A percentile compares a stretch with the other conserved stretches of the same genome.
Conservation (phyloP, 1,140 invertebrate genomes). For the Orchesella cincta region DNA sequence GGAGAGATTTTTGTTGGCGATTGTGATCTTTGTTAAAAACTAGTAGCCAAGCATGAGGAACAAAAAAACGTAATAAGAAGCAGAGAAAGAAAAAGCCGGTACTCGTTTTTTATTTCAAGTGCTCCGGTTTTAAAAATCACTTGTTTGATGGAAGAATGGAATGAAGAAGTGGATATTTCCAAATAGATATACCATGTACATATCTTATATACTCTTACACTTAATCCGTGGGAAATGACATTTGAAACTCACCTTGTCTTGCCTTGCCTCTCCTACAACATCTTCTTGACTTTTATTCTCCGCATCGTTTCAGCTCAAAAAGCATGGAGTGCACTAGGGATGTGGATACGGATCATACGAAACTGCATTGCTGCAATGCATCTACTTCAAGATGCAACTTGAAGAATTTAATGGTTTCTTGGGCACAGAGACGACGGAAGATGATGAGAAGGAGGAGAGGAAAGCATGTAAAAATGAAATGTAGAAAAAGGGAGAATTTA, state of each 20-base stretch:
- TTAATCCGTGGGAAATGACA: conserved; percentile 7
- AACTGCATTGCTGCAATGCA: too few relatives aligned
- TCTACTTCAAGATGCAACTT: too few relatives aligned
- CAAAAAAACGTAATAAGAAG: not conserved
- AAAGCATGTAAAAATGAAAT: too few relatives aligned
- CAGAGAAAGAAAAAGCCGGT: not conserved
- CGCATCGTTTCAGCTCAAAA: not conserved
- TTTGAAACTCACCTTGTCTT: conserved; percentile 15
- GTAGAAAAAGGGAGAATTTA: too few relatives aligned
- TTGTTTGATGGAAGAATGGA: not conserved
- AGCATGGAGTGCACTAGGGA: too few relatives aligned
- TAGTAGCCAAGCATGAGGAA: conserved; percentile 4
- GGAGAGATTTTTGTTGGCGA: too few relatives aligned
- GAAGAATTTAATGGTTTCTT: too few relatives aligned
- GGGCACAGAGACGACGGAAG: too few relatives aligned
- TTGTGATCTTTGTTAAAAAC: not conserved
- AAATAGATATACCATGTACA: too few relatives aligned
- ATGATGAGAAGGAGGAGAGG: too few relatives aligned
- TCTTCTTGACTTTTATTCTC: not conserved
- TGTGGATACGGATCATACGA: too few relatives aligned
- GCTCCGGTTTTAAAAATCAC: not conserved
- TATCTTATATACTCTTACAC: not conserved
- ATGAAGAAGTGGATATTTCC: not conserved
- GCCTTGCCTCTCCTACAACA: not conserved
- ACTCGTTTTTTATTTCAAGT: not conserved